Evolutionary conservation across 1,140 invertebrate species (phyloP).

Genomic region (Drosophila murphyi): DNA sequence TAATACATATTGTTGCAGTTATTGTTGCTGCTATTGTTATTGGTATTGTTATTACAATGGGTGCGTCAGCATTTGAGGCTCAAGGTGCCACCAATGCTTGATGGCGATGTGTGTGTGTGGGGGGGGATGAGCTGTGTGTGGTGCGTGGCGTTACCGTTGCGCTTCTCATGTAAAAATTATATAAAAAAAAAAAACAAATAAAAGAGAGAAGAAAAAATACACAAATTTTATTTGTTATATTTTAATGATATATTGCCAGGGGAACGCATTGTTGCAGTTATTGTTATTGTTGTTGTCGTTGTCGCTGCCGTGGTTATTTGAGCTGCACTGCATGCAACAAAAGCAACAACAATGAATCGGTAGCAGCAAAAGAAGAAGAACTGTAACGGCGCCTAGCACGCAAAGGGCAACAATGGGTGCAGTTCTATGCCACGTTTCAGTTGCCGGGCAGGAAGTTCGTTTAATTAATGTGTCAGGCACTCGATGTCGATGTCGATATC

Average conservation of each 20-base stretch:
- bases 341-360: conserved; percentile 9
- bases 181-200: neutral
- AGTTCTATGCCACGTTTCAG: conserved; percentile 7
- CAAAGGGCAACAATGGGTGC: conserved; percentile 20
- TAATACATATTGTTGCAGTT: conserved; percentile 38
- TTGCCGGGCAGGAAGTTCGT: conserved; percentile 38
- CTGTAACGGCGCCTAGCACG: conserved; percentile 30
- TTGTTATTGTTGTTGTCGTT: neutral
- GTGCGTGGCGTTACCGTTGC: conserved; percentile 42
- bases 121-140: conserved; percentile 6
- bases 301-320: conserved; percentile 21
- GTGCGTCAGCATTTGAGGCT: neutral
- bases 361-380: neutral
- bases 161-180: conserved; percentile 39
- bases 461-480: conserved; percentile 45
- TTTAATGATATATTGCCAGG: conserved; percentile 46
- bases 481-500: conserved; percentile 4
- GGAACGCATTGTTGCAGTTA: conserved; percentile 32
- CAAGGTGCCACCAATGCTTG: too few species aligned
- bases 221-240: conserved; percentile 29
- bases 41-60: conserved; percentile 22
- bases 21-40: neutral
- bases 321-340: conserved; percentile 30
- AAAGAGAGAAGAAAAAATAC: too few species aligned
- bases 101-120: neutral